A percentile compares a stretch with the other conserved stretches of the same genome.
phyloP scores from a whole-genome alignment of 2,113 vertebrate genomes.

The Vanacampus margaritifer region DNA sequence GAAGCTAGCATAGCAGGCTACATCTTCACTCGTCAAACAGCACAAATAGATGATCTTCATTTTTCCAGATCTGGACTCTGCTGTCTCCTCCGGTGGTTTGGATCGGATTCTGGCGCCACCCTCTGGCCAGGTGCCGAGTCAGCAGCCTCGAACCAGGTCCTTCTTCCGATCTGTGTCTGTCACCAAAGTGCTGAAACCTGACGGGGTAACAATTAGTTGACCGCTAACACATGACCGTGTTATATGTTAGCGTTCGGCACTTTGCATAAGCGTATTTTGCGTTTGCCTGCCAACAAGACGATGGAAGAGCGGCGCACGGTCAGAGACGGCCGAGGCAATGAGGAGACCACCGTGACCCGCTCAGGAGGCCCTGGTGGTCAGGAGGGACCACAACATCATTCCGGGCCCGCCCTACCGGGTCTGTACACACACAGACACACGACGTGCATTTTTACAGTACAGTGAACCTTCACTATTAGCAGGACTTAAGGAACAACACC shows the following conservation, averaged over 20 bases:
- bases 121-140: conserved; percentile 59
- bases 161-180: conserved; percentile 85
- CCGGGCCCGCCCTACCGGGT: conserved; percentile 42
- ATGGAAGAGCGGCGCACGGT: conserved; percentile 83
- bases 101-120: conserved; percentile 67
- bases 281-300: conserved; percentile 54
- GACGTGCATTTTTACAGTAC: no score
- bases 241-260: no score
- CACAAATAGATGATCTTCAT: not conserved
- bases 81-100: conserved; percentile 65
- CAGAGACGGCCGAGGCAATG: conserved; percentile 78
- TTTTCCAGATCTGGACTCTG: conserved; percentile 69
- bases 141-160: conserved; percentile 63
- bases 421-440: not conserved
- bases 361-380: conserved; percentile 53
- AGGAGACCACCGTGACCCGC: conserved; percentile 79
- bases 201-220: conserved; percentile 69
- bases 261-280: not conserved
- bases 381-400: conserved; percentile 27
- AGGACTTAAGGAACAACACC: no score
- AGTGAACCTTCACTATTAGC: not conserved
- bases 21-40: not conserved
- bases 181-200: conserved; percentile 78
- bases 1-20: no score
- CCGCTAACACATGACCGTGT: no score